Conservation (phyloP, 2,113 vertebrate genomes). For the Todiramphus saurophagus region DNA sequence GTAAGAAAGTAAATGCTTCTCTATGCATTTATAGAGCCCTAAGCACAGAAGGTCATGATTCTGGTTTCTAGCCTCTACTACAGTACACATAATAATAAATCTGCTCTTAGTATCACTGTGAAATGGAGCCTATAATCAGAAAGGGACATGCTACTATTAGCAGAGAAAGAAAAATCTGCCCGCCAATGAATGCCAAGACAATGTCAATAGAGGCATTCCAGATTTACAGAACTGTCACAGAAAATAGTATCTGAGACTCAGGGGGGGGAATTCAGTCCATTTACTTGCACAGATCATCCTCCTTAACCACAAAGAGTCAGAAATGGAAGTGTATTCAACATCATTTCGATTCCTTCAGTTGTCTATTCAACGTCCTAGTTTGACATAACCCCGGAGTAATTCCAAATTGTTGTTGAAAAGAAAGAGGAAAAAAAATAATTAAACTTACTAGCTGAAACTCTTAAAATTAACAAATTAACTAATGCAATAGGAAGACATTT, state of each 20-base stretch:
- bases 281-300: background rate
- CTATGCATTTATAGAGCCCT: background rate
- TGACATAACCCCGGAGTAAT: background rate
- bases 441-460: background rate
- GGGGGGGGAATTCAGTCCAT: background rate
- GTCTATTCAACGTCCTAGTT: background rate
- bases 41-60: conserved; percentile 15
- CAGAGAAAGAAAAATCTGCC: conserved; percentile 3
- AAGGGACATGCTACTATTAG: background rate
- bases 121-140: conserved; percentile 10
- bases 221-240: background rate
- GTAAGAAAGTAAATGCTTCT: background rate
- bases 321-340: background rate
- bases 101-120: background rate
- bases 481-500: background rate
- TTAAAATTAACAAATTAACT: background rate
- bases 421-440: background rate
- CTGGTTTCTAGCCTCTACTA: background rate
- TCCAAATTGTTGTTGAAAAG: background rate
- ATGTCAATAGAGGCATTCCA: background rate
- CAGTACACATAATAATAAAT: background rate
- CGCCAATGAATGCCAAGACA: background rate
- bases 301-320: background rate
- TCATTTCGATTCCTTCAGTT: background rate
- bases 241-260: background rate